Evolutionary conservation across 2,888 invertebrate species (phyloP).

Genomic region (Sinohyriopsis cumingii): DNA sequence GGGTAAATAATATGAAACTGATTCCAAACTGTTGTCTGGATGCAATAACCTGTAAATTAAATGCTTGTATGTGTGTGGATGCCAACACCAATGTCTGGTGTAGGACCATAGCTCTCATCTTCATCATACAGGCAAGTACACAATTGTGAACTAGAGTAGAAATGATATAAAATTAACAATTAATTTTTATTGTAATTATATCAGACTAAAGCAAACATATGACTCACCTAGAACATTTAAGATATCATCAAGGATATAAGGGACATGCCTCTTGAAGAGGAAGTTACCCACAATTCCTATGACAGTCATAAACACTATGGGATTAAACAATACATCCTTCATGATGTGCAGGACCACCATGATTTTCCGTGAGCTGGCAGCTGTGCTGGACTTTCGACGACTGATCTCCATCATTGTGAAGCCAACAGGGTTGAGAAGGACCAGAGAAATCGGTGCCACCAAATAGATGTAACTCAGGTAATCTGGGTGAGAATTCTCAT

Average conservation of each 20-base stretch:
- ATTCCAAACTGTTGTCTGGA: too few species aligned
- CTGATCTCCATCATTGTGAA: conserved; percentile 90
- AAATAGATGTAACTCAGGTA: conserved; percentile 92
- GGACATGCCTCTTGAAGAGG: conserved; percentile 84
- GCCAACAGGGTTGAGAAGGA: conserved; percentile 92
- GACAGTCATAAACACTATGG: conserved; percentile 93
- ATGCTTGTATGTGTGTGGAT: too few species aligned
- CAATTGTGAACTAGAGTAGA: background rate
- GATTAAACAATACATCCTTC: conserved; percentile 83
- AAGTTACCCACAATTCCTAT: conserved; percentile 90
- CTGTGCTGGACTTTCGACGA: conserved; percentile 20
- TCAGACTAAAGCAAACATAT: background rate
- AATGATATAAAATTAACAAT: background rate
- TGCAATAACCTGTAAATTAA: too few species aligned
- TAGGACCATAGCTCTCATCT: too few species aligned
- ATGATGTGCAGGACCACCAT: conserved; percentile 47
- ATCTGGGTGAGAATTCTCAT: conserved; percentile 88
- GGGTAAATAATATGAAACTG: too few species aligned
- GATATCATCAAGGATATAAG: conserved; percentile 82
- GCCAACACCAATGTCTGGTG: too few species aligned
- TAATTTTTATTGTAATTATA: background rate
- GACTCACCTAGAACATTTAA: conserved; percentile 78
- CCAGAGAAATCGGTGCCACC: conserved; percentile 94
- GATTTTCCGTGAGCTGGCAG: conserved; percentile 12
- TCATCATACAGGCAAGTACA: too few species aligned